Evolutionary conservation across 2,797 vertebrate species (phyloP), one percentile per base, ranked within the genome.

Genomic region (Rhynchotus rufescens): DNA sequence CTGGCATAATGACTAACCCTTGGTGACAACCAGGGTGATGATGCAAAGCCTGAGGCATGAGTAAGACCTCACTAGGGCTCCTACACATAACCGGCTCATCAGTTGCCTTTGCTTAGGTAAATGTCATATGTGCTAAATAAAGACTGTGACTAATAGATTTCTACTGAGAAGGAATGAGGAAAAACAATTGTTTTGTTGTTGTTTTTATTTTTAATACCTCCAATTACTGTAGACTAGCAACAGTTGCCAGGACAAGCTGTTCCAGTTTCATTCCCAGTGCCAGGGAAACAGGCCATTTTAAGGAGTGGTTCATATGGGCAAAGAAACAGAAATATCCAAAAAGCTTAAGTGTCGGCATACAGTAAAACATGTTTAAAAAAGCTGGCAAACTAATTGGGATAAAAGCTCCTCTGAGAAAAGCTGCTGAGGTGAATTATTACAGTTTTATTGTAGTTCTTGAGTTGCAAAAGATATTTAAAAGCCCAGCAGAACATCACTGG

Each of bases 131-230:
- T 88, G 80, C 93, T 96, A 96, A 94, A 94, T 95, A 96, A 96
- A 93, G 94, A 42, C 86, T 93, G 82, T 96, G 95, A 96, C 94
- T 94, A 96, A 94, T 80, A 86, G 94, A 89, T 95, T 95, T 96
- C 90, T 90, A 80, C 92, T 86, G 93, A 57, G 90, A 89, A 96
- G 86, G 90, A 94, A 96, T 95, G 96, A 96, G 87, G 90, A 93
- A 95, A 96, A 90, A 76, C 84, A 93, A 93, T 89, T 92, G 67
- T 94, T 95, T 96, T 90, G 75, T 94, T 94, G 86, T 86, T 83
- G 44, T 68, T 92, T 91, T 84, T 89, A 92, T 89, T 93, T 94
- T 88, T 92, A 89, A 96, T 96, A 40, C 87, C 74, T 83, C 47
- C 87, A 95, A 86, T 95, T 91, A 90, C 80, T 88, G 89, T 78